Percentiles rank a stretch among this genome's conserved stretches.
These are phyloP conservation scores for Pelecanoides urinatrix DNA, from an alignment of 2,113 vertebrate genomes.

Conservation along the genomic window DNA sequence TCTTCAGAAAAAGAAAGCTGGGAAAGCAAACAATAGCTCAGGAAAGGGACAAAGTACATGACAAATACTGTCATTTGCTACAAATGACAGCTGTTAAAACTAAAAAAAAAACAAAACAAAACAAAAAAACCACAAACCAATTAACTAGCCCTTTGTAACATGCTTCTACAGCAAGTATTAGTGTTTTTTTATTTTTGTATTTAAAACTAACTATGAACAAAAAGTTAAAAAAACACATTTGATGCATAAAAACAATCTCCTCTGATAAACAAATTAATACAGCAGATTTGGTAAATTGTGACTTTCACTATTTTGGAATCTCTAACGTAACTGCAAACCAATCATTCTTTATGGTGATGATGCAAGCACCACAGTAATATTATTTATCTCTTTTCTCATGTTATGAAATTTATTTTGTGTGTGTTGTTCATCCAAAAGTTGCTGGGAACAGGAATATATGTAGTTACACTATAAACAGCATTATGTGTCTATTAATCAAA, in stretches of 20 bases:
- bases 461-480: not conserved
- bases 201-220: not conserved
- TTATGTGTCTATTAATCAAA: not conserved
- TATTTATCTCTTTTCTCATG: not conserved
- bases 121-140: not conserved
- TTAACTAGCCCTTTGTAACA: not conserved
- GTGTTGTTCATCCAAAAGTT: not conserved
- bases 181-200: not conserved
- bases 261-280: not conserved
- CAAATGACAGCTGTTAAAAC: not conserved
- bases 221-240: not conserved
- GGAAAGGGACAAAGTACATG: not conserved
- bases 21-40: slow-evolving; percentile 6
- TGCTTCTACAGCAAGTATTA: not conserved
- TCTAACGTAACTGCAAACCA: not conserved
- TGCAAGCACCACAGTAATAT: not conserved
- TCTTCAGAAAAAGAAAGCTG: not conserved
- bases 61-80: not conserved
- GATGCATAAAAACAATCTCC: not conserved
- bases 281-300: not conserved
- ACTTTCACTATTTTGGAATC: not conserved
- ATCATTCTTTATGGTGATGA: not conserved
- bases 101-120: not conserved
- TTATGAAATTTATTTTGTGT: not conserved
- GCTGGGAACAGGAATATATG: not conserved